phyloP scores from a whole-genome alignment of 2,797 vertebrate genomes.

The Mastacembelus armatus region DNA sequence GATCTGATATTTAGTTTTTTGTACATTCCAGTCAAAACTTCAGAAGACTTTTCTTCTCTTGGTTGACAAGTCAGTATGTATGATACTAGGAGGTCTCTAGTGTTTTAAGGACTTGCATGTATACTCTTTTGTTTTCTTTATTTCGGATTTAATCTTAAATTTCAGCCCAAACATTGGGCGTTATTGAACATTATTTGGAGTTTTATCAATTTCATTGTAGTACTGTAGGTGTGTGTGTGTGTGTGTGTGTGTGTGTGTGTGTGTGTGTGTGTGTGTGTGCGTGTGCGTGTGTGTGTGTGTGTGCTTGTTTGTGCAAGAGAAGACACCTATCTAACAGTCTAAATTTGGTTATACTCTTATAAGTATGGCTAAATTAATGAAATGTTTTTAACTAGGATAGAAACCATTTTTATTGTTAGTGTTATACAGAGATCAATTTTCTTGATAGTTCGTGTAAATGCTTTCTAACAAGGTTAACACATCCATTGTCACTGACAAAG shows the following conservation, averaged over 20 bases:
- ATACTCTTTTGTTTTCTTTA: conserved; percentile 65
- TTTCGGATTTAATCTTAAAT: conserved; percentile 65
- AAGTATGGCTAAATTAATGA: conserved; percentile 47
- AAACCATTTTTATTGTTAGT: conserved; percentile 46
- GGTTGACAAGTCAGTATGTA: conserved; percentile 82
- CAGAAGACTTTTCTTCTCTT: conserved; percentile 68
- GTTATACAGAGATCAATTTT: conserved; percentile 48
- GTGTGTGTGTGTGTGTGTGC: too few species aligned
- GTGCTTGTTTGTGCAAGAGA: conserved; percentile 65
- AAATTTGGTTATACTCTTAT: conserved; percentile 44
- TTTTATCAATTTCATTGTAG: conserved; percentile 72
- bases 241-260: conserved; percentile 58
- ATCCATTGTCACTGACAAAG: conserved; percentile 56
- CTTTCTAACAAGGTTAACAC: conserved; percentile 56
- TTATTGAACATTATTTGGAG: conserved; percentile 72
- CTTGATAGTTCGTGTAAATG: conserved; percentile 66
- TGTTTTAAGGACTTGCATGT: conserved; percentile 82
- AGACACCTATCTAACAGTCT: conserved; percentile 52
- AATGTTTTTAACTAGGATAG: conserved; percentile 36
- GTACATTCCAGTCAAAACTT: conserved; percentile 72
- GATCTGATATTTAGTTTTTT: conserved; percentile 56
- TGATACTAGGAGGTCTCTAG: conserved; percentile 72
- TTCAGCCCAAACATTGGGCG: conserved; percentile 60
- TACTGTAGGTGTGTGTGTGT: conserved; percentile 63
- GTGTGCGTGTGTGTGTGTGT: conserved; percentile 33